A percentile compares a stretch with the other conserved stretches of the same genome.
Conservation (phyloP, 2,888 invertebrate genomes). For the Erebia palarica region DNA sequence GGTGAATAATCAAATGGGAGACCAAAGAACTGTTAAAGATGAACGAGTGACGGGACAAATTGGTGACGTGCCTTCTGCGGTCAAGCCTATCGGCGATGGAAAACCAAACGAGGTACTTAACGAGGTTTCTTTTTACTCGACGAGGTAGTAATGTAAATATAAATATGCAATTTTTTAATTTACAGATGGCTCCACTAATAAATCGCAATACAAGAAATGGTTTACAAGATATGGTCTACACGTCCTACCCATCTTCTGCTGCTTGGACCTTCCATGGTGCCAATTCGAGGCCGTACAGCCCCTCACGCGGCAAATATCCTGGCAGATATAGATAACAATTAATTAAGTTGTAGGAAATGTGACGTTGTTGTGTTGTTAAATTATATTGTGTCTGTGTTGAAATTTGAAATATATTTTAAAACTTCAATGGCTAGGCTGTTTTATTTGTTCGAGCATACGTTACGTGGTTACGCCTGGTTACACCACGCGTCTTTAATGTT, state of each 20-base stretch:
- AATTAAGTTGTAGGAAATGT: not conserved
- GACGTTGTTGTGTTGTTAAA: slow-evolving; percentile 21
- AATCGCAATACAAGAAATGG: slow-evolving; percentile 59
- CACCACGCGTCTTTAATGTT: too few relatives aligned
- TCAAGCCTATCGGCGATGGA: slow-evolving; percentile 45
- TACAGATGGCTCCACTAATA: slow-evolving; percentile 46
- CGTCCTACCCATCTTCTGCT: slow-evolving; percentile 59
- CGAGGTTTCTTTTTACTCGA: not conserved
- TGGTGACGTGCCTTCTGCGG: slow-evolving; percentile 55
- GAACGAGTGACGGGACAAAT: slow-evolving; percentile 49
- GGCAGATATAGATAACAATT: slow-evolving; percentile 27
- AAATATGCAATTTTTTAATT: slow-evolving; percentile 22
- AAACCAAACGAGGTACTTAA: slow-evolving; percentile 45
- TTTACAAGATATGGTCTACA: slow-evolving; percentile 68
- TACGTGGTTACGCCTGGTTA: too few relatives aligned
- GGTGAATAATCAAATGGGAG: slow-evolving; percentile 49
- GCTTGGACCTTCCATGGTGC: slow-evolving; percentile 72
- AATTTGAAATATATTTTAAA: not conserved
- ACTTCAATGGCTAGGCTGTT: too few relatives aligned
- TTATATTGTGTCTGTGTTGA: not conserved
- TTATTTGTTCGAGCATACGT: too few relatives aligned
- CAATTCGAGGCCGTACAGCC: slow-evolving; percentile 36
- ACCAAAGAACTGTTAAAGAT: slow-evolving; percentile 42
- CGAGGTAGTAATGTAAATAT: not conserved
- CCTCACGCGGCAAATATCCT: slow-evolving; percentile 41